A percentile compares a stretch with the other conserved stretches of the same genome.
Conservation (phyloP, 2,113 vertebrate species). For the Zosterops hypoxanthus region DNA sequence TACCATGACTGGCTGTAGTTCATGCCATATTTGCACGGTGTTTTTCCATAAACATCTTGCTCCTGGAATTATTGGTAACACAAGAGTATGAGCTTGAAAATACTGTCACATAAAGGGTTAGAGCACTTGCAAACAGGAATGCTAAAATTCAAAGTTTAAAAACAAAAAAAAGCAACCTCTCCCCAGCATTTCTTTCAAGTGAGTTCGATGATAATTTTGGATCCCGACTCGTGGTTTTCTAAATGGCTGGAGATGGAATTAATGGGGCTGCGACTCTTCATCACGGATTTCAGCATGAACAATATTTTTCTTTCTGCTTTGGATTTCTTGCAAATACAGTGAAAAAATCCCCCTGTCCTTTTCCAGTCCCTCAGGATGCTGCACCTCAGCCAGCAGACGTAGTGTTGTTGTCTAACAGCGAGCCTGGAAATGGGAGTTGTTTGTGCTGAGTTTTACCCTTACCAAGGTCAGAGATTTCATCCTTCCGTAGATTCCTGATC, state of each 20-base stretch:
- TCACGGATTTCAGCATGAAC: background rate
- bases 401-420: background rate
- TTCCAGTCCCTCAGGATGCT: background rate
- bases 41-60: background rate
- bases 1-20: background rate
- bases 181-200: background rate
- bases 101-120: background rate
- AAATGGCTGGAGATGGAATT: background rate
- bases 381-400: background rate
- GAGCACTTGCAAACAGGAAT: background rate
- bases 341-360: background rate
- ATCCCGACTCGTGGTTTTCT: background rate
- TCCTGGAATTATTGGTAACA: background rate
- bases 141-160: background rate
- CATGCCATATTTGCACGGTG: fast-evolving
- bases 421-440: background rate
- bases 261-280: background rate
- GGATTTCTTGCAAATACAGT: background rate
- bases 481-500: background rate
- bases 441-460: slow-evolving; percentile 9
- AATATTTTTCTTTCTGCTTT: background rate
- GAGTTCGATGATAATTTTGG: background rate
- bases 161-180: background rate
- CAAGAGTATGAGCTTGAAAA: background rate
- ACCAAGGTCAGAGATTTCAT: slow-evolving; percentile 14